A percentile compares a stretch with the other conserved stretches of the same genome.
phyloP scores from a whole-genome alignment of 2,888 invertebrate species.

The Hirudinaria manillensis region DNA sequence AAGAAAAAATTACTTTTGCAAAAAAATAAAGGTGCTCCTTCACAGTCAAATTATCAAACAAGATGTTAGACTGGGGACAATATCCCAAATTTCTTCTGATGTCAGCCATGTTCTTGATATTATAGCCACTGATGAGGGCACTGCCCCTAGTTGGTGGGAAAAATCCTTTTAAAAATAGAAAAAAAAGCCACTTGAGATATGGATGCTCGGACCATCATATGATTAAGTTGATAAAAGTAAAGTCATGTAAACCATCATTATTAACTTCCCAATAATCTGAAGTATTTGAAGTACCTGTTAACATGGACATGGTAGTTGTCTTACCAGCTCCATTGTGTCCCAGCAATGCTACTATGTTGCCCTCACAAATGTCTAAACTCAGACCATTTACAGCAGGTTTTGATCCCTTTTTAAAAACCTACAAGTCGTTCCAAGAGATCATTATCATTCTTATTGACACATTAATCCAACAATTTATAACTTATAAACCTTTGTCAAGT shows the following conservation, averaged over 20 bases:
- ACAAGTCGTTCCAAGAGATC: not conserved
- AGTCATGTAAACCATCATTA: not conserved
- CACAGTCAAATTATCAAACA: constrained; percentile 73
- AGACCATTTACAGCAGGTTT: constrained; percentile 63
- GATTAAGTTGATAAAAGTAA: not conserved
- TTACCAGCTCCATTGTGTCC: constrained; percentile 81
- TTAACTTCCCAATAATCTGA: not conserved
- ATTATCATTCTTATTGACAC: not conserved
- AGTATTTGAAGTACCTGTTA: constrained; percentile 58
- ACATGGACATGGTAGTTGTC: constrained; percentile 84
- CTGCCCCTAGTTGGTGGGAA: constrained; percentile 57
- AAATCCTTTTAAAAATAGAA: constrained; percentile 36
- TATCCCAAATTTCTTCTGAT: constrained; percentile 71
- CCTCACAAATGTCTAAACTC: constrained; percentile 64
- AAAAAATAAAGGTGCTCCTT: constrained; percentile 76
- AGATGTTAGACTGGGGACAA: constrained; percentile 76
- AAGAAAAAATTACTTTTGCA: constrained; percentile 58
- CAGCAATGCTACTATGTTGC: constrained; percentile 58
- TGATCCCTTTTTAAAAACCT: constrained; percentile 5
- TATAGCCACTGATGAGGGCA: constrained; percentile 64
- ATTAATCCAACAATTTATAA: not conserved
- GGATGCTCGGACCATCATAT: no score
- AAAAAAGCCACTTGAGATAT: no score
- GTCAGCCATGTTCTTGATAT: constrained; percentile 62
- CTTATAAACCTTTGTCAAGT: constrained; percentile 28